phyloP scores from a whole-genome alignment of 1,140 invertebrate species.

The Aphaenogaster floridana region DNA sequence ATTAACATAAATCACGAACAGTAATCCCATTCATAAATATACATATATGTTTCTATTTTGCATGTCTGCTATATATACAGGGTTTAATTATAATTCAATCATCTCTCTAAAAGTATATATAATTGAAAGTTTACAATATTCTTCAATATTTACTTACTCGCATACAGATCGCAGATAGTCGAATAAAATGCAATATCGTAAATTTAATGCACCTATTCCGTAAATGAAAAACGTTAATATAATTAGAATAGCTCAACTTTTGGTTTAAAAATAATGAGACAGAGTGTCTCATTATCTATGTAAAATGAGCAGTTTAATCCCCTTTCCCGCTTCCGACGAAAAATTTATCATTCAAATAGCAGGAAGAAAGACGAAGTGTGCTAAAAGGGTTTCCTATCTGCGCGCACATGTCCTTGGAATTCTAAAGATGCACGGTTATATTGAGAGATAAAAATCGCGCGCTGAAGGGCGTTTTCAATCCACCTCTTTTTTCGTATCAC shows the following conservation, averaged over 20 bases:
- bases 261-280: neutral
- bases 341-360: slow-evolving; percentile 22
- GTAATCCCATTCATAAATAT: neutral
- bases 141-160: neutral
- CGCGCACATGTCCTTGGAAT: slow-evolving; percentile 8
- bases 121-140: slow-evolving; percentile 2
- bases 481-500: neutral
- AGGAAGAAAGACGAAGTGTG: neutral
- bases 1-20: slow-evolving; percentile 11
- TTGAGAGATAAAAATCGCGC: slow-evolving; percentile 27
- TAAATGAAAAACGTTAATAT: neutral
- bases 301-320: neutral
- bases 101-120: neutral
- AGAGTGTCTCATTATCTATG: neutral
- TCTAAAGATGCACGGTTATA: slow-evolving; percentile 18
- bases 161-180: neutral
- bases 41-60: neutral
- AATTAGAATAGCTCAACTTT: slow-evolving; percentile 1
- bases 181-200: neutral
- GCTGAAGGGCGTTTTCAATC: neutral
- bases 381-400: slow-evolving; percentile 31
- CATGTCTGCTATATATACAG: neutral
- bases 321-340: neutral
- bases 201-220: slow-evolving; percentile 1
- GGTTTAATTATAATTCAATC: neutral